These are phyloP conservation scores for Peromyscus maniculatus DNA, from an alignment of 2,113 vertebrate genomes.

Conservation along the genomic window DNA sequence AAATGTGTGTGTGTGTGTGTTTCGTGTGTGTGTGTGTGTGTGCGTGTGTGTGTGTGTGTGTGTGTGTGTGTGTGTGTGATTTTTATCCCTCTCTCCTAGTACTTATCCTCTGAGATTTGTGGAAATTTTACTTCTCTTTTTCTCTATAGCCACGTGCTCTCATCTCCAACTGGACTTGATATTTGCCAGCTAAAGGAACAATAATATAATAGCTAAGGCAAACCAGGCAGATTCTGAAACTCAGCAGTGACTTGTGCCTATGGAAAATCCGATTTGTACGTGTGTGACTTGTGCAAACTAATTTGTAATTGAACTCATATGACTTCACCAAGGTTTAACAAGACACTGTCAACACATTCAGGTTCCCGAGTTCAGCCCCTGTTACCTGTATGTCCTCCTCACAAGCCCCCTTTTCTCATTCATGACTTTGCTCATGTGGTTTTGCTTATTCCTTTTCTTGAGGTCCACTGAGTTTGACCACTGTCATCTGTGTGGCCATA, in stretches of 20 bases:
- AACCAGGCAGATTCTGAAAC: constrained; percentile 55
- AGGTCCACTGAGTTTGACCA: background rate
- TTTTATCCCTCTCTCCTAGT: background rate
- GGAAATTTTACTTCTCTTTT: constrained; percentile 38
- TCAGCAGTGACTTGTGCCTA: background rate
- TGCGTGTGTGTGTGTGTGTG: background rate
- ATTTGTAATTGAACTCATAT: constrained; percentile 67
- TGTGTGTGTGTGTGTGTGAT: too few species aligned
- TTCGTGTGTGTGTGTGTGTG: too few species aligned
- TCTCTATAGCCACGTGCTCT: constrained; percentile 51
- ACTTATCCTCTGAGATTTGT: constrained; percentile 61
- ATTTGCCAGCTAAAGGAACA: constrained; percentile 66
- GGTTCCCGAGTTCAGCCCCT: constrained; percentile 11
- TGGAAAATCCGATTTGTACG: constrained; percentile 66
- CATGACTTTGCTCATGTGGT: background rate
- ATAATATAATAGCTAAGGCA: constrained; percentile 30
- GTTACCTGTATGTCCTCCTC: background rate
- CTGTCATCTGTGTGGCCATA: background rate
- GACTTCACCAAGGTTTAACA: constrained; percentile 71
- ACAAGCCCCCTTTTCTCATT: background rate
- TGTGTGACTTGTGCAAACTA: constrained; percentile 63
- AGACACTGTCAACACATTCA: constrained; percentile 75
- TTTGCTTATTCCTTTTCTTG: background rate
- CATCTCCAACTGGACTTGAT: constrained; percentile 55
- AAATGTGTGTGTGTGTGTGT: background rate